Evolutionary conservation across 1,140 invertebrate genomes (phyloP).

Genomic region (Brachionus calyciflorus): DNA sequence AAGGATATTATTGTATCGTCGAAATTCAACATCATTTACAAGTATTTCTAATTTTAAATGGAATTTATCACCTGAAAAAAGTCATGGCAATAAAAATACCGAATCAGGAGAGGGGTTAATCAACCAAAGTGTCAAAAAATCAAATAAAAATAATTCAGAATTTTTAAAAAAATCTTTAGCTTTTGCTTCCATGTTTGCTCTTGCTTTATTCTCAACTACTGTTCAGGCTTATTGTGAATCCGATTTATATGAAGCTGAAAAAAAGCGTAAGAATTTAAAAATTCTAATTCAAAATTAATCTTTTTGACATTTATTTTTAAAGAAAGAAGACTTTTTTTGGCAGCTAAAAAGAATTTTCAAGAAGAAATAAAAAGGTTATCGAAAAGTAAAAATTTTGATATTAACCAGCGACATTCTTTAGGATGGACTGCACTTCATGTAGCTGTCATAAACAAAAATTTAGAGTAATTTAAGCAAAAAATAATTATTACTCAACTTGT

Average conservation of each 20-base stretch:
- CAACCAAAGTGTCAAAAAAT: too few species aligned
- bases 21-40: too few species aligned
- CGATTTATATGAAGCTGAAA: not conserved
- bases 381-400: slow-evolving; percentile 49
- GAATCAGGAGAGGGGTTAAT: too few species aligned
- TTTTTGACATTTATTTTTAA: not conserved
- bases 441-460: slow-evolving; percentile 73
- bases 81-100: too few species aligned
- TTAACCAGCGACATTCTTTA: slow-evolving; percentile 59
- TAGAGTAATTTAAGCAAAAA: slow-evolving; percentile 6
- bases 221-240: not conserved
- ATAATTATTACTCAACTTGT: not conserved
- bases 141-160: too few species aligned
- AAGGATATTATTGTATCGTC: not conserved
- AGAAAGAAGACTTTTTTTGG: slow-evolving; percentile 30
- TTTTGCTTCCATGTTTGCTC: not conserved
- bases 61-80: too few species aligned
- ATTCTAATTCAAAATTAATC: not conserved
- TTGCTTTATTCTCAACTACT: not conserved
- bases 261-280: not conserved
- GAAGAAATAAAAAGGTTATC: slow-evolving; percentile 5
- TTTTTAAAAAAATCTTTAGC: not conserved
- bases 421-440: slow-evolving; percentile 83
- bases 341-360: not conserved
- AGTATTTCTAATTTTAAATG: too few species aligned